phyloP scores from a whole-genome alignment of 1,140 invertebrate genomes.

The Listronotus bonariensis region DNA sequence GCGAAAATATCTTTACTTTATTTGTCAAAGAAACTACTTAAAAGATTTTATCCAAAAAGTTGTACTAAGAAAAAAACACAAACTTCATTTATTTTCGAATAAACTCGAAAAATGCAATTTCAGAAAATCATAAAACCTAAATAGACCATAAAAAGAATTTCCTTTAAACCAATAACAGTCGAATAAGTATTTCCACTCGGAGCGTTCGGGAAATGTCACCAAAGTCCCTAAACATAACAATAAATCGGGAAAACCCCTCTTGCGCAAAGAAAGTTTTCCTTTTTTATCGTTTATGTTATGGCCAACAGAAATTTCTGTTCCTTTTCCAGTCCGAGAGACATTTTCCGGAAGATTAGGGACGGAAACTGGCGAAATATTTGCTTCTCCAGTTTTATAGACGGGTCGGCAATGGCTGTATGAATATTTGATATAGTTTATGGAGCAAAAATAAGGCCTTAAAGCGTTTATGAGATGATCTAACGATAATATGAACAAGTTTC shows the following conservation, averaged over 20 bases:
- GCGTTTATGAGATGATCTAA: not conserved
- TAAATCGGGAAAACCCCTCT: conserved; percentile 12
- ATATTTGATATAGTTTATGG: conserved; percentile 15
- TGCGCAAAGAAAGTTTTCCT: conserved; percentile 10
- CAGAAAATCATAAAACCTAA: conserved; percentile 22
- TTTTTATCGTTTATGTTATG: conserved; percentile 33
- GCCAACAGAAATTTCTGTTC: conserved; percentile 25
- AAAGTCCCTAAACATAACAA: conserved; percentile 14
- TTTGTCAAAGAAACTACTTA: too few species aligned
- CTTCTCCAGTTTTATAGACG: conserved; percentile 21
- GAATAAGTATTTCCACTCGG: conserved; percentile 27
- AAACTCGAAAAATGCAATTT: not conserved
- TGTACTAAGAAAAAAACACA: too few species aligned
- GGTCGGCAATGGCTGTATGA: conserved; percentile 7
- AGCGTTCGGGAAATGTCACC: conserved; percentile 12
- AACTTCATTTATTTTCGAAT: not conserved
- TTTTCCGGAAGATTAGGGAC: conserved; percentile 34
- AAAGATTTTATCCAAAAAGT: too few species aligned
- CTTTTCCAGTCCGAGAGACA: conserved; percentile 21
- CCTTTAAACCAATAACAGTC: conserved; percentile 31
- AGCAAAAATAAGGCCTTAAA: not conserved
- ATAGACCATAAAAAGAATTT: conserved; percentile 24
- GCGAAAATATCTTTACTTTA: too few species aligned
- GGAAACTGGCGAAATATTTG: conserved; percentile 27
- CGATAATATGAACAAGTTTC: too few species aligned